A percentile compares a stretch with the other conserved stretches of the same genome.
Conservation (phyloP, 1,140 invertebrate genomes). For the Microplitis demolitor region DNA sequence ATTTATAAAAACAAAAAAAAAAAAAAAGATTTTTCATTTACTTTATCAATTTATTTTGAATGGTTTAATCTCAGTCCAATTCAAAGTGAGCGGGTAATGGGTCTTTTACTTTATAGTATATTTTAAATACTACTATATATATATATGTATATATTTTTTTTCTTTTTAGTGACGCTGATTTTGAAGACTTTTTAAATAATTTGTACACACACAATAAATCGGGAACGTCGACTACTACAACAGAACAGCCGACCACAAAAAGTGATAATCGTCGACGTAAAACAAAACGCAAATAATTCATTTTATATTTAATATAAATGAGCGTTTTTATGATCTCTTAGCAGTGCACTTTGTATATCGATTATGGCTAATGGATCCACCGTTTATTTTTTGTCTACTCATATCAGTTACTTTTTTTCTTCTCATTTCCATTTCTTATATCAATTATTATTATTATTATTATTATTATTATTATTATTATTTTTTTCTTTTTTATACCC, state of each 20-base stretch:
- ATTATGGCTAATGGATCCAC: conserved; percentile 4
- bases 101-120: not conserved
- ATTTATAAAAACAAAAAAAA: too few species aligned
- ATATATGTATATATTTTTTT: conserved; percentile 2
- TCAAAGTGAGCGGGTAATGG: too few species aligned
- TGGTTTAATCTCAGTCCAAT: not conserved
- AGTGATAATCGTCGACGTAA: conserved; percentile 56
- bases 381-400: not conserved
- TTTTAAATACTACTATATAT: conserved; percentile 7
- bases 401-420: not conserved
- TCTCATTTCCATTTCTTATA: not conserved
- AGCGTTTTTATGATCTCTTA: conserved; percentile 21
- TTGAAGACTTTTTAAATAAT: conserved; percentile 70
- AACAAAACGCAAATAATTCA: conserved; percentile 59
- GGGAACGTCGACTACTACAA: conserved; percentile 38
- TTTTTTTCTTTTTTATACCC: not conserved
- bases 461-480: not conserved
- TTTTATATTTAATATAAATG: conserved; percentile 14
- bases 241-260: conserved; percentile 34
- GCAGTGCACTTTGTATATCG: not conserved
- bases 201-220: conserved; percentile 62
- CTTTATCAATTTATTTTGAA: conserved; percentile 11
- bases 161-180: conserved; percentile 64
- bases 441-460: not conserved
- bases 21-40: not conserved